These are phyloP conservation scores for Temnothorax ravouxi DNA, from an alignment of 2,888 invertebrate genomes.

Conservation along the genomic window DNA sequence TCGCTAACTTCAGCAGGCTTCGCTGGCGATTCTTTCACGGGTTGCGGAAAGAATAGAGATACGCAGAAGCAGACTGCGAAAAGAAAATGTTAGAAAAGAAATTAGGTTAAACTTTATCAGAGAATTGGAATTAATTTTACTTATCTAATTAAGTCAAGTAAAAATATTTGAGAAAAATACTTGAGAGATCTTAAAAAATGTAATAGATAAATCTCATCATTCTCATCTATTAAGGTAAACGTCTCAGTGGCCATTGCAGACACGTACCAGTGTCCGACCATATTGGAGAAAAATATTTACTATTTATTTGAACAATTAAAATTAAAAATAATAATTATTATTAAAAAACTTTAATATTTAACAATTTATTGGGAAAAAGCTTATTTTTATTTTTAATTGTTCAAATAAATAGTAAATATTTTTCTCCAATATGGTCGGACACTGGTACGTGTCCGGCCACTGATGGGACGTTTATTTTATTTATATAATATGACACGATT, in stretches of 20 bases:
- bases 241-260: too few species aligned
- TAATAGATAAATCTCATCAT: background rate
- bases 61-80: constrained; percentile 74
- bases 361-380: too few species aligned
- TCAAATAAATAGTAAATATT: too few species aligned
- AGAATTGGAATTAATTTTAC: background rate
- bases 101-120: background rate
- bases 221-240: background rate
- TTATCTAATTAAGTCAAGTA: background rate
- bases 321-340: too few species aligned
- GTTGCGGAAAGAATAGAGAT: constrained; percentile 64
- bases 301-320: too few species aligned
- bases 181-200: background rate
- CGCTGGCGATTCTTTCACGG: constrained; percentile 48
- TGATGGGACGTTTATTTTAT: background rate
- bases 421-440: too few species aligned
- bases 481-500: background rate
- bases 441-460: too few species aligned
- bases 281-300: too few species aligned
- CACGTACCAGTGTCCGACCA: too few species aligned
- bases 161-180: background rate
- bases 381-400: too few species aligned
- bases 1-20: background rate
- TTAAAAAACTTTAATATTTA: too few species aligned
- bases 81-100: constrained; percentile 29